Base-by-base conservation (phyloP, 92 coral and sea anemone genomes). In the Phenganax stokvisi region DNA sequence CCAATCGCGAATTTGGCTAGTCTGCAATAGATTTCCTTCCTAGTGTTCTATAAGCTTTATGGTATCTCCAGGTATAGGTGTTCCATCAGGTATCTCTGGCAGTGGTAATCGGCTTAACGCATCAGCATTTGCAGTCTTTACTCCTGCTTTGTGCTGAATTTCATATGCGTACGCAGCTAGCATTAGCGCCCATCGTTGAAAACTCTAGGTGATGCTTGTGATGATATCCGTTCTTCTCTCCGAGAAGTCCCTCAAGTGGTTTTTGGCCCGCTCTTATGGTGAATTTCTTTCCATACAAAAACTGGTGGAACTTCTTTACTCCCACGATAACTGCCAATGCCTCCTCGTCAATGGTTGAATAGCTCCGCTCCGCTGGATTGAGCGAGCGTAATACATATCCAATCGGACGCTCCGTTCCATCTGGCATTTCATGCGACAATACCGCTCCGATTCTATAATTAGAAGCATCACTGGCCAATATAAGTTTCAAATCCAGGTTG, bases 31-130 rank as follows among this genome's bases (percentile, higher is more conserved):
- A 31, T 81, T 80, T n/a, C 70, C 71, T 12, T 85, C 88, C 71
- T 86, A 78, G 55, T 86, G 84, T 81, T 84, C 87, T 83, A 89
- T 84, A 52, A 89, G 78, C 51, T 61, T 16, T 37, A 87, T 79
- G 58, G 82, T 84, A 57, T 89, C 85, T 31, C 87, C 86, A 11
- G 87, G 82, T 8, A n/a, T 62, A 15, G 75, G 54, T 1, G 56
- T 29, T 12, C 7, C 27, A 12, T 12, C 15, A 25, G 3, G 75
- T 54, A 70, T 70, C 10, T 70, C 75, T 29, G n/a, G n/a, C n/a
- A n/a, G n/a, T n/a, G n/a, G n/a, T n/a, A n/a, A n/a, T n/a, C n/a
- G n/a, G n/a, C n/a, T 30, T 12, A 70, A 29, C 10, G 11, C 54
- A 12, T 31, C 56, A 9, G 75, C 75, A 70, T 44, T 70, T 16